phyloP scores from a whole-genome alignment of 2,113 vertebrate species.

The Neotoma lepida region DNA sequence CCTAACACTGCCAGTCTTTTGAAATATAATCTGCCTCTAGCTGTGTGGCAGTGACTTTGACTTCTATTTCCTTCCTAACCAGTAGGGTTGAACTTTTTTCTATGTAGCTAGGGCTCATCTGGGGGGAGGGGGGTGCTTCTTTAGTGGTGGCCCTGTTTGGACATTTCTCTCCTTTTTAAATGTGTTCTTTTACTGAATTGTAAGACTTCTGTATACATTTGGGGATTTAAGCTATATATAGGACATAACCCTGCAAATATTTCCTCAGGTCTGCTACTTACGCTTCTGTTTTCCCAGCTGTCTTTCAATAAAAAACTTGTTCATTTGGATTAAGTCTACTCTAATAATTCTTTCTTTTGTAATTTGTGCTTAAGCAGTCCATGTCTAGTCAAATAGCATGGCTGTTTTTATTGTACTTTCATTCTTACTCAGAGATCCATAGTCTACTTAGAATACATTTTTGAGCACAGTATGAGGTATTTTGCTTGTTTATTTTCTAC shows the following conservation, averaged over 20 bases:
- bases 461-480: neutral
- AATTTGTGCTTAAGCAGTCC: neutral
- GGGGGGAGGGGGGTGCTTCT: neutral
- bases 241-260: neutral
- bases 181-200: neutral
- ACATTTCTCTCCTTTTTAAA: neutral
- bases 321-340: neutral
- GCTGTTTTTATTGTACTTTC: neutral
- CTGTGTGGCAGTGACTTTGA: neutral
- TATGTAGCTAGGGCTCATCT: neutral
- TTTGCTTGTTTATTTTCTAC: neutral
- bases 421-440: neutral
- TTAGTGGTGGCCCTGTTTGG: neutral
- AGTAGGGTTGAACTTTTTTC: neutral
- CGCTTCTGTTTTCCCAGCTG: constrained; percentile 3
- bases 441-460: constrained; percentile 13
- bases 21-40: too few relatives aligned
- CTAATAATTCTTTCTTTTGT: neutral
- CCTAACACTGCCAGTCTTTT: neutral
- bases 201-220: neutral
- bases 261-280: neutral
- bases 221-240: neutral
- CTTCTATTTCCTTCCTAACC: neutral
- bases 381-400: neutral
- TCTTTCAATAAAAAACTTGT: constrained; percentile 33